Evolutionary conservation across 1,140 invertebrate genomes (phyloP).

Genomic region (Venturia canescens): DNA sequence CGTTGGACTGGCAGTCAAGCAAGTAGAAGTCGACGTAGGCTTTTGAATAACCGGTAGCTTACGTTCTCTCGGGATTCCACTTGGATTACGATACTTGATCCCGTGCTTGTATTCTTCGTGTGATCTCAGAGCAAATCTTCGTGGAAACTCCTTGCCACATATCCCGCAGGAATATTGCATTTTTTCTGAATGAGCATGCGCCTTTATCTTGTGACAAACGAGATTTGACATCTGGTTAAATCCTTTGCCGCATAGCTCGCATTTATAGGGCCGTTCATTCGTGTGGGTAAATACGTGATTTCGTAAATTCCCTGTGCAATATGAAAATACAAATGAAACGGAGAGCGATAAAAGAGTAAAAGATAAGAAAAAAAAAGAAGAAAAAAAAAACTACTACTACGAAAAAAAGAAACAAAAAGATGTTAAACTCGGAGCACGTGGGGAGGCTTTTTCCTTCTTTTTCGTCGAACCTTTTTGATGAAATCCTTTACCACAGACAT

Average conservation of each 20-base stretch:
- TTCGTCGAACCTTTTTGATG: constrained; percentile 84
- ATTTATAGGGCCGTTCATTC: constrained; percentile 88
- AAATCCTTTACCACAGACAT: constrained; percentile 85
- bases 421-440: no score
- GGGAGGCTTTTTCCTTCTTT: constrained; percentile 30
- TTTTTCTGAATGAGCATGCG: constrained; percentile 79
- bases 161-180: constrained; percentile 78
- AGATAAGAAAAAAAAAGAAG: constrained; percentile 18
- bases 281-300: constrained; percentile 88
- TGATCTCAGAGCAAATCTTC: constrained; percentile 77
- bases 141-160: constrained; percentile 78
- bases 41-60: constrained; percentile 10
- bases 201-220: constrained; percentile 86
- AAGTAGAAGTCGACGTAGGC: constrained; percentile 27
- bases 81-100: constrained; percentile 73
- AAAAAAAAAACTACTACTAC: no score
- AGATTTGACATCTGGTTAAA: constrained; percentile 92
- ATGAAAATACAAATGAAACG: constrained; percentile 24
- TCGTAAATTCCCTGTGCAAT: constrained; percentile 80
- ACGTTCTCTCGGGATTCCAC: constrained; percentile 47
- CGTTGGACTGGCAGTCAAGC: neutral
- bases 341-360: neutral
- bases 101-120: constrained; percentile 81
- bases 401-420: no score
- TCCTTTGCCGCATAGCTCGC: constrained; percentile 85